Evolutionary conservation across 2,888 invertebrate genomes (phyloP).

Genomic region (Elysia crispata): DNA sequence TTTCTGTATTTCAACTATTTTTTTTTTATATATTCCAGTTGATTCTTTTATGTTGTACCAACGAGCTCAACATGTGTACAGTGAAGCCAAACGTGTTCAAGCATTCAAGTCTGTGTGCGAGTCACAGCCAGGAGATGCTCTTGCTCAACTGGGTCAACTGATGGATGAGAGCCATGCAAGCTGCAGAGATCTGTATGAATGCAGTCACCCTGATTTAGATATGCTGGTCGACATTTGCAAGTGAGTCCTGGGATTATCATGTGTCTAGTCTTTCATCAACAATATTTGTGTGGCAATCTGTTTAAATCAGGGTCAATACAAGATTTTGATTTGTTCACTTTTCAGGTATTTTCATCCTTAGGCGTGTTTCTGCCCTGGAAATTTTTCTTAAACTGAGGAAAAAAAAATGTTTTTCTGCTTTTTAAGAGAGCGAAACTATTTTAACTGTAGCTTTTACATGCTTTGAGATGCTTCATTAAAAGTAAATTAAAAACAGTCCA

Average conservation of each 20-base stretch:
- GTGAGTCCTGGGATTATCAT: slow-evolving; percentile 78
- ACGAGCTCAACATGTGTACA: slow-evolving; percentile 90
- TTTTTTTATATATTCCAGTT: slow-evolving; percentile 74
- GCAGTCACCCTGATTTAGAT: slow-evolving; percentile 93
- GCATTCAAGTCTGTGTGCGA: slow-evolving; percentile 85
- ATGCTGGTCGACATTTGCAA: slow-evolving; percentile 84
- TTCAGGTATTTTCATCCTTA: too few species aligned
- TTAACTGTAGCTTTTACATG: too few species aligned
- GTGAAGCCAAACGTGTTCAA: slow-evolving; percentile 90
- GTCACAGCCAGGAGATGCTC: slow-evolving; percentile 57
- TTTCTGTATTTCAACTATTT: neutral
- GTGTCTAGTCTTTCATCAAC: too few species aligned
- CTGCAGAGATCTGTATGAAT: slow-evolving; percentile 90
- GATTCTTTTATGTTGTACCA: slow-evolving; percentile 84
- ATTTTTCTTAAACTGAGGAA: too few species aligned
- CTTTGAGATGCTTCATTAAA: too few species aligned
- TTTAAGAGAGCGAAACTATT: too few species aligned
- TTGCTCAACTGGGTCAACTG: slow-evolving; percentile 84
- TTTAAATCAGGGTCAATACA: too few species aligned
- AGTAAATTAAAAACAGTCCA: too few species aligned
- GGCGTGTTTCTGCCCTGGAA: too few species aligned
- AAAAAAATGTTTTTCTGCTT: too few species aligned
- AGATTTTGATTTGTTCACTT: too few species aligned
- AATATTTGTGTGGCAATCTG: too few species aligned
- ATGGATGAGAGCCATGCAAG: slow-evolving; percentile 95